Evolutionary conservation across 2,797 vertebrate species (phyloP), one percentile per base, ranked within the genome.

Genomic region (Acestrorhynchus altus): DNA sequence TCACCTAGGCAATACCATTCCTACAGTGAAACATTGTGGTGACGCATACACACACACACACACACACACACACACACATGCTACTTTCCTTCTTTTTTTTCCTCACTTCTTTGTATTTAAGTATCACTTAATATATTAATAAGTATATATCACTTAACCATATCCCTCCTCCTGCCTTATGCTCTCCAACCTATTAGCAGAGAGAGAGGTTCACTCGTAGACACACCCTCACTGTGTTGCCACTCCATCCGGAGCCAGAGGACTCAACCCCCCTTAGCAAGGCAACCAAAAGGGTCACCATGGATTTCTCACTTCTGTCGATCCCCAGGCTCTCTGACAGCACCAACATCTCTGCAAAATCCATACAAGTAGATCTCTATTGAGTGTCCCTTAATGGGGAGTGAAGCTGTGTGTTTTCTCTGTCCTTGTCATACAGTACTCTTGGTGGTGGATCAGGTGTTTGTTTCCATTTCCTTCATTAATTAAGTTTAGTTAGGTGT

Each of bases 271-370:
- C 85, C 20, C 73, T 84, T 74, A 88, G 84, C 88, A 94, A 88
- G 70, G 92, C 86, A 46, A 86, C 93, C 66, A 93, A 94, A 85
- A 93, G 96, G 66, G 90, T 93, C 93, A 97, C 96, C 70, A 87
- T 98, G 96, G 97, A 98, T 89, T 98, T 98, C 89, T 98, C 96
- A 77, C 89, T 96, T 68, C 93, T 98, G 69, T 92, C 91, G 81
- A 85, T 87, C 92, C 61, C 74, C 77, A 80, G 78, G 44, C 51
- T 78, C 66, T 26, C 64, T 39, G 35, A 26, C 56, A 61, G 2
- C 66, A 56, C 79, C 78, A 65, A 78, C 76, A 31, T 44, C 1
- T 15, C 60, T 16, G 31, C 8, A 65, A 54, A 71, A 65, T 11
- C 72, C 76, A 75, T 82, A 72, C 75, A 71, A 72, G 63, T 76